phyloP scores from a whole-genome alignment of 2,113 vertebrate genomes.

The Seriola quinqueradiata region DNA sequence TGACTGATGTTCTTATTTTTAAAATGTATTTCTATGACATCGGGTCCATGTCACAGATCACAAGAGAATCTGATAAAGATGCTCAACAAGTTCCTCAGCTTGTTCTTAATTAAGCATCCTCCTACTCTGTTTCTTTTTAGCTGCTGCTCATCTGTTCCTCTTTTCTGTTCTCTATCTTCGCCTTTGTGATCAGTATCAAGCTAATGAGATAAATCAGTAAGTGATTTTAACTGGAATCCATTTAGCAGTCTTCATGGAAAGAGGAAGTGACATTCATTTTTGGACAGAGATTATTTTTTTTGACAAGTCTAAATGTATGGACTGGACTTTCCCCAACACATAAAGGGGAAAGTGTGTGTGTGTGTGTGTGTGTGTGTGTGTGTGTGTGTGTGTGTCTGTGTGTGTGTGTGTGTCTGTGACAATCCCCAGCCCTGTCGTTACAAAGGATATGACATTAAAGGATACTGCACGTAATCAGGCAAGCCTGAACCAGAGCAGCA shows the following conservation, averaged over 20 bases:
- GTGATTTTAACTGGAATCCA: not conserved
- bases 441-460: constrained; percentile 86
- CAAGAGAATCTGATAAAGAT: not conserved
- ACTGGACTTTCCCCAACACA: constrained; percentile 51
- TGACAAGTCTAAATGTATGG: not conserved
- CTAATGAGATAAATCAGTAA: not conserved
- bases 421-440: constrained; percentile 54
- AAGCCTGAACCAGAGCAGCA: constrained; percentile 85
- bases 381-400: not conserved
- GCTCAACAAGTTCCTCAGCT: not conserved
- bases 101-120: not conserved
- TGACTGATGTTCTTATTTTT: no score
- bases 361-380: not conserved
- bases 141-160: no score
- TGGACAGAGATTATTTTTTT: not conserved
- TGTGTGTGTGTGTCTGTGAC: not conserved
- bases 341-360: constrained; percentile 59
- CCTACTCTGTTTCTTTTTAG: not conserved
- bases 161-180: no score
- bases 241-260: not conserved
- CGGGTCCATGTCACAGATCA: not conserved
- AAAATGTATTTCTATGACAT: not conserved
- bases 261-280: not conserved
- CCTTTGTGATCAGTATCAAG: not conserved
- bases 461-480: constrained; percentile 84